Conservation (phyloP, 1,140 invertebrate species). For the Anagrus nilaparvatae region DNA sequence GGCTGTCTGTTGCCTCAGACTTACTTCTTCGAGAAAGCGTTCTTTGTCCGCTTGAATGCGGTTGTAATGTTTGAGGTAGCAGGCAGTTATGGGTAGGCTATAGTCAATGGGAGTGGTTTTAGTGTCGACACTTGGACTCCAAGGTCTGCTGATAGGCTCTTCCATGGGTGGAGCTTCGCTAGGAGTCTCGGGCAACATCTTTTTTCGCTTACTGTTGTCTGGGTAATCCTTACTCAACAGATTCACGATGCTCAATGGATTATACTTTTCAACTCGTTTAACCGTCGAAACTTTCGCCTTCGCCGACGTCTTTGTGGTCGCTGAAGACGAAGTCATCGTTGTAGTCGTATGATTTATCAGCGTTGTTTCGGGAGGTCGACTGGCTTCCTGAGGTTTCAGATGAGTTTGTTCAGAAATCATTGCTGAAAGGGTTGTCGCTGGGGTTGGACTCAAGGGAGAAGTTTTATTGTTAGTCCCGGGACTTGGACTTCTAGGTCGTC, state of each 20-base stretch:
- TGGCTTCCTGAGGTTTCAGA: slow-evolving; percentile 13
- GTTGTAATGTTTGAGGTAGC: slow-evolving; percentile 71
- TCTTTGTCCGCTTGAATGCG: slow-evolving; percentile 37
- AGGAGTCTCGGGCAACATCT: too few species aligned
- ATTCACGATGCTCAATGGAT: slow-evolving; percentile 57
- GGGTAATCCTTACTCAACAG: slow-evolving; percentile 55
- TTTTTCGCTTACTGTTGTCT: neutral
- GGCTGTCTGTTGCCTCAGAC: slow-evolving; percentile 19
- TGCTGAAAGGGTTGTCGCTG: slow-evolving; percentile 1
- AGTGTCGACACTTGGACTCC: slow-evolving; percentile 31
- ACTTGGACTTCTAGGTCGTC: slow-evolving; percentile 69
- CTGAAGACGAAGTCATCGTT: slow-evolving; percentile 9
- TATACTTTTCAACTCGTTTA: slow-evolving; percentile 45
- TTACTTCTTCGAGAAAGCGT: slow-evolving; percentile 11
- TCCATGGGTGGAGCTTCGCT: slow-evolving; percentile 30
- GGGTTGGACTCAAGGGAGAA: slow-evolving; percentile 19
- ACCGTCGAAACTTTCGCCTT: slow-evolving; percentile 2
- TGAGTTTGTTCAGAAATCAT: neutral
- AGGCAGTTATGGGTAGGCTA: slow-evolving; percentile 70
- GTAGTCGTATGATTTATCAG: slow-evolving; percentile 16
- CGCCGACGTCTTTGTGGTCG: slow-evolving; percentile 18
- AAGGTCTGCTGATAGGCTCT: slow-evolving; percentile 24
- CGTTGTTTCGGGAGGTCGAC: slow-evolving; percentile 5
- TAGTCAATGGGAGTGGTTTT: slow-evolving; percentile 55
- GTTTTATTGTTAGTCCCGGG: slow-evolving; percentile 22